Percentiles rank a stretch among this genome's conserved stretches.
These are phyloP conservation scores for Fistularia tabacaria DNA, from an alignment of 2,797 vertebrate genomes.

Conservation along the genomic window DNA sequence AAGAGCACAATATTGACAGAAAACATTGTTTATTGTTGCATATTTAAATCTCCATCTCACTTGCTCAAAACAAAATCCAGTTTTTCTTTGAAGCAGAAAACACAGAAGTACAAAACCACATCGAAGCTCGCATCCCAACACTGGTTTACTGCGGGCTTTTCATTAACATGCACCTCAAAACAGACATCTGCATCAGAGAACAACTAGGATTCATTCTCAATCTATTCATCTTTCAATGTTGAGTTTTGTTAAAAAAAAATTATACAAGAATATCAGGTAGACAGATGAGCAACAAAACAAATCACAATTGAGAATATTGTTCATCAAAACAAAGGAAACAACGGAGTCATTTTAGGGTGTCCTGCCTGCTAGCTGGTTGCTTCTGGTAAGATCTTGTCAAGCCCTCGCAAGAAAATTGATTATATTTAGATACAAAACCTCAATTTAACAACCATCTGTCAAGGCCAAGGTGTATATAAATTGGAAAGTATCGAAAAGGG, in stretches of 20 bases:
- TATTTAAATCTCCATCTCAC: conserved; percentile 44
- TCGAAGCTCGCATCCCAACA: conserved; percentile 86
- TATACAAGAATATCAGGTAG: conserved; percentile 43
- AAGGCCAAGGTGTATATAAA: conserved; percentile 42
- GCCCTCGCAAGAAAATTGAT: conserved; percentile 11
- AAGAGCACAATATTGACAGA: conserved; percentile 1
- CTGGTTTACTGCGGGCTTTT: conserved; percentile 89
- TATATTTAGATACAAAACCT: conserved; percentile 40
- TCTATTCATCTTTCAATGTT: conserved; percentile 26
- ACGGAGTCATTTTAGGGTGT: conserved; percentile 7
- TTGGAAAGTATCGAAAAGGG: conserved; percentile 26
- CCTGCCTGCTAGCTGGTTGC: not conserved
- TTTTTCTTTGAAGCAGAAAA: conserved; percentile 63
- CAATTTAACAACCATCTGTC: conserved; percentile 29
- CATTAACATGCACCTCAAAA: conserved; percentile 80
- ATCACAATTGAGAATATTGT: conserved; percentile 3
- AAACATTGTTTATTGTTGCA: conserved; percentile 62
- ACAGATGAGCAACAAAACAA: conserved; percentile 19
- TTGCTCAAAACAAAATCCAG: conserved; percentile 33
- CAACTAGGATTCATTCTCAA: conserved; percentile 25
- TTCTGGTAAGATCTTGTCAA: conserved; percentile 4
- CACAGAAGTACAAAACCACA: conserved; percentile 73
- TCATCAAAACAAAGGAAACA: conserved; percentile 1
- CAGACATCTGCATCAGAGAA: conserved; percentile 51
- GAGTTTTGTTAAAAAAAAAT: conserved; percentile 48